Percentiles rank a stretch among this genome's conserved stretches.
Conservation (phyloP, 2,797 vertebrate species). For the Molothrus aeneus region DNA sequence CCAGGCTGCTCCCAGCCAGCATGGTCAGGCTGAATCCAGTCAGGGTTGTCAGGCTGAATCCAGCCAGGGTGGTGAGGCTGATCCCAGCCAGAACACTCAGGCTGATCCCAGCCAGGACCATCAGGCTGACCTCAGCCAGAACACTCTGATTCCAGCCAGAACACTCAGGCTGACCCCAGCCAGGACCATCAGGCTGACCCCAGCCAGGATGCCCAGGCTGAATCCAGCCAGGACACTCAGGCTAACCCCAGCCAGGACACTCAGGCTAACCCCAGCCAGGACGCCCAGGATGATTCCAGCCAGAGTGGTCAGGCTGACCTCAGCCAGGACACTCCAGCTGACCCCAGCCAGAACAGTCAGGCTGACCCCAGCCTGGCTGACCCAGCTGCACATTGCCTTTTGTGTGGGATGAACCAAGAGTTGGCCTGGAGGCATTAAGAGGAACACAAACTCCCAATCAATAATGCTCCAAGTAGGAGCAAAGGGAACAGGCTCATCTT, state of each 20-base stretch:
- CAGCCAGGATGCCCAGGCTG: too few species aligned
- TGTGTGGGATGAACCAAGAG: neutral
- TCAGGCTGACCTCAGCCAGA: too few species aligned
- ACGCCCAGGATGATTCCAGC: fast-evolving
- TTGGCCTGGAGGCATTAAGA: neutral
- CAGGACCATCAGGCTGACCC: too few species aligned
- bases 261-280: too few species aligned
- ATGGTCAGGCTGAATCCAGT: too few species aligned
- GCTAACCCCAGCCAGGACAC: too few species aligned
- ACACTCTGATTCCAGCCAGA: too few species aligned
- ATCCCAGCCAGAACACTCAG: fast-evolving
- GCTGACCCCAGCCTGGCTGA: neutral
- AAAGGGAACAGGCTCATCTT: neutral
- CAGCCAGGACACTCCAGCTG: neutral
- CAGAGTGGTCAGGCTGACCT: neutral
- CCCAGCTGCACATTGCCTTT: neutral
- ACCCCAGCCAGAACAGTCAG: neutral
- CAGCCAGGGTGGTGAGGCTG: too few species aligned
- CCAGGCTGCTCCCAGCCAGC: too few species aligned
- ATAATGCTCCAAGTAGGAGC: neutral
- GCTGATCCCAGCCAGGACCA: fast-evolving
- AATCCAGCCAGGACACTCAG: fast-evolving
- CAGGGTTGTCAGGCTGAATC: too few species aligned
- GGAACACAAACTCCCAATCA: neutral
- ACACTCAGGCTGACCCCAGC: too few species aligned